Conservation (phyloP, 1,140 invertebrate genomes). For the Hormaphis cornu region DNA sequence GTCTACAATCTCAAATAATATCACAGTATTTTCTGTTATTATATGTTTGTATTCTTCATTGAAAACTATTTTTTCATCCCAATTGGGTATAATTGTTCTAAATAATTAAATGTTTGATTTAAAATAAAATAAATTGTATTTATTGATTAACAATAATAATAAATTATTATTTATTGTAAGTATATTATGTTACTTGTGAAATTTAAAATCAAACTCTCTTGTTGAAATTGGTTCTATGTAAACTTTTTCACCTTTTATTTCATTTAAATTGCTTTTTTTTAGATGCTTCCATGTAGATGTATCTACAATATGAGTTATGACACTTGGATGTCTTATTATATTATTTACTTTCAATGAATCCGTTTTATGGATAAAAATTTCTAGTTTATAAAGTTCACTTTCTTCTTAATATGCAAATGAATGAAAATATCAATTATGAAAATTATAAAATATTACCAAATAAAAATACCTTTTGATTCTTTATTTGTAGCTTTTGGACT, state of each 20-base stretch:
- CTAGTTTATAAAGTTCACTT: slow-evolving; percentile 12
- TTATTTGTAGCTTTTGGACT: background rate
- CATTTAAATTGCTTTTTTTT: slow-evolving; percentile 31
- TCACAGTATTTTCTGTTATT: slow-evolving; percentile 44
- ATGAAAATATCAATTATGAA: background rate
- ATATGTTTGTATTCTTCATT: slow-evolving; percentile 51
- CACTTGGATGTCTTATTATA: slow-evolving; percentile 36
- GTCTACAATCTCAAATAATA: slow-evolving; percentile 55
- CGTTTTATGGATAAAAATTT: slow-evolving; percentile 31
- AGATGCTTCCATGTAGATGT: slow-evolving; percentile 34
- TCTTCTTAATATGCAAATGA: background rate
- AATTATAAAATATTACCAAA: background rate
- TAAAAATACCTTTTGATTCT: background rate
- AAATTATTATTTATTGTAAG: background rate
- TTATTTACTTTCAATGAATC: slow-evolving; percentile 34
- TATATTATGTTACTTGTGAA: slow-evolving; percentile 33
- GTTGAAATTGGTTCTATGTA: slow-evolving; percentile 37
- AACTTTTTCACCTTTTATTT: slow-evolving; percentile 33
- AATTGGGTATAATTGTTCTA: slow-evolving; percentile 46
- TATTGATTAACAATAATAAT: background rate
- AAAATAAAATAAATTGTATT: background rate
- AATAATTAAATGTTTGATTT: slow-evolving; percentile 14
- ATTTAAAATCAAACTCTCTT: slow-evolving; percentile 36
- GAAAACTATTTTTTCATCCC: slow-evolving; percentile 57
- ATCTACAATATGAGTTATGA: slow-evolving; percentile 37